Evolutionary conservation across 1,140 invertebrate species (phyloP).

Genomic region (Ganaspis sp.): DNA sequence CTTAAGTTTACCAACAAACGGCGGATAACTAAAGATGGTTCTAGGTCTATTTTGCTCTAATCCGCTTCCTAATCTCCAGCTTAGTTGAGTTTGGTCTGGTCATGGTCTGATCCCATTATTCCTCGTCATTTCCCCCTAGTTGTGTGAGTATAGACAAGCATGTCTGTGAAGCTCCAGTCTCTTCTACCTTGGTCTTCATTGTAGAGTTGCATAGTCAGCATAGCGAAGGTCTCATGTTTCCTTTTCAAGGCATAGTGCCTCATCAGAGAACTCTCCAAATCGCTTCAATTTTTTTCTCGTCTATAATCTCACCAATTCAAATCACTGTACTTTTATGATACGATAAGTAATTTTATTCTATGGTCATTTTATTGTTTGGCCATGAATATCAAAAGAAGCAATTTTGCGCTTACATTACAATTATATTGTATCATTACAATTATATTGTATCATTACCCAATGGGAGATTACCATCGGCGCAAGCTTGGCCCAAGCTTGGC

Average conservation of each 20-base stretch:
- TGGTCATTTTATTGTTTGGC: too few relatives aligned
- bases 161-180: conserved; percentile 9
- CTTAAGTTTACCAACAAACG: conserved; percentile 73
- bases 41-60: conserved; percentile 53
- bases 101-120: not conserved
- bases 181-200: conserved; percentile 19
- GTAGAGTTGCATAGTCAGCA: conserved; percentile 15
- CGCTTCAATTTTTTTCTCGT: too few relatives aligned
- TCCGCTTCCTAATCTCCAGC: conserved; percentile 57
- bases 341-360: too few relatives aligned
- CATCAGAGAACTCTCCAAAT: too few relatives aligned
- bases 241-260: not conserved
- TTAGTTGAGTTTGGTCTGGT: not conserved
- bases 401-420: too few relatives aligned
- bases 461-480: too few relatives aligned
- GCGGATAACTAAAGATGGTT: conserved; percentile 54
- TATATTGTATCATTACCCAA: too few relatives aligned
- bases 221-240: not conserved
- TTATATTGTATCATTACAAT: too few relatives aligned
- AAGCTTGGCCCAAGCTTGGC: too few relatives aligned
- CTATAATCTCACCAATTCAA: too few relatives aligned
- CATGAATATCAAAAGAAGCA: too few relatives aligned
- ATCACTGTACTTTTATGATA: too few relatives aligned
- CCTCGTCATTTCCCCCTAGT: not conserved
- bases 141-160: not conserved